phyloP scores from a whole-genome alignment of 2,797 vertebrate genomes.

The Aplochiton taeniatus region DNA sequence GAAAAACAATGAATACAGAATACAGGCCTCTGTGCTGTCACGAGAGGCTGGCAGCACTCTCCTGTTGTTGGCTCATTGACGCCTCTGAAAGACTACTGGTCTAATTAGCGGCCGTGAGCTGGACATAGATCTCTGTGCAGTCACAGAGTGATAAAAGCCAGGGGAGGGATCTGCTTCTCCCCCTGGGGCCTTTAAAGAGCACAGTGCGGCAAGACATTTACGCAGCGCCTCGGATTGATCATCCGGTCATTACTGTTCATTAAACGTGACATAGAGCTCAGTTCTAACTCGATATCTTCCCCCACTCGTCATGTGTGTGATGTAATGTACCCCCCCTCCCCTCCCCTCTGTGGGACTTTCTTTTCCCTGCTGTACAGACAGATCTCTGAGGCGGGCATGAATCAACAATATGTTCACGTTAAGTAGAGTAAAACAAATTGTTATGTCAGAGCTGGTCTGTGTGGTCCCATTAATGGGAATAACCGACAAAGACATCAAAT shows the following conservation, averaged over 20 bases:
- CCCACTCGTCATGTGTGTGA: slow-evolving; percentile 1
- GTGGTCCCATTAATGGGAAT: not conserved
- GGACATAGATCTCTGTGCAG: slow-evolving; percentile 40
- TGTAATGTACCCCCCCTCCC: not conserved
- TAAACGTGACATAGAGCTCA: slow-evolving; percentile 27
- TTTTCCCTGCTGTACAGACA: not conserved
- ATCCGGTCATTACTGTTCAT: slow-evolving; percentile 38
- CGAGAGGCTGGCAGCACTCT: slow-evolving; percentile 18
- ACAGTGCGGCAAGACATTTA: slow-evolving; percentile 27
- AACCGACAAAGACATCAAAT: not conserved
- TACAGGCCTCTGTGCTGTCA: slow-evolving; percentile 7
- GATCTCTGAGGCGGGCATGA: slow-evolving; percentile 12
- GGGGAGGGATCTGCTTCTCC: slow-evolving; percentile 40
- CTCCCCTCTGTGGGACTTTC: not conserved
- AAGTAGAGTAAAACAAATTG: slow-evolving; percentile 26
- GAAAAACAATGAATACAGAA: slow-evolving; percentile 4
- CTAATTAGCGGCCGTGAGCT: slow-evolving; percentile 53
- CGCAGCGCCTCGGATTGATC: slow-evolving; percentile 48
- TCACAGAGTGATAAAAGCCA: slow-evolving; percentile 36
- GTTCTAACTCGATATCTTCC: slow-evolving; percentile 15
- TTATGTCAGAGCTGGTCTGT: not conserved
- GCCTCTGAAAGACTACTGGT: slow-evolving; percentile 39
- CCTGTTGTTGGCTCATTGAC: slow-evolving; percentile 29
- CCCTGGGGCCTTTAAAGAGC: slow-evolving; percentile 36
- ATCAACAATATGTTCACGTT: slow-evolving; percentile 23